A percentile compares a stretch with the other conserved stretches of the same genome.
Evolutionary conservation across 1,140 invertebrate genomes (phyloP).

Genomic region (Anadara kagoshimensis): DNA sequence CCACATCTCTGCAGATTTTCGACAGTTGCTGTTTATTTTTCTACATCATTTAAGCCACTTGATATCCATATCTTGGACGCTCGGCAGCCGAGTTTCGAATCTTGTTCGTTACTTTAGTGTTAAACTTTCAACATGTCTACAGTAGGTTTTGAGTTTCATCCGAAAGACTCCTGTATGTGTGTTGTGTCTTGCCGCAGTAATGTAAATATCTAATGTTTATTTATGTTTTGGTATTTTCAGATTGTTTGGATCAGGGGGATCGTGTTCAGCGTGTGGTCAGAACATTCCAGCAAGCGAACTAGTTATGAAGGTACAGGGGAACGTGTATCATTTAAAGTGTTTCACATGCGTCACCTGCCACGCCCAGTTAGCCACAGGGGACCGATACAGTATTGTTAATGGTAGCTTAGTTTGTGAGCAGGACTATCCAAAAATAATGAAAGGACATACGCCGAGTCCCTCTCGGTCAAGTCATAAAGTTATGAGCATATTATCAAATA

Average conservation of each 20-base stretch:
- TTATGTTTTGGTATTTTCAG: constrained; percentile 79
- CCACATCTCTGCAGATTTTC: too few species aligned
- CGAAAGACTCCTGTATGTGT: too few species aligned
- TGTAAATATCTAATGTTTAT: too few species aligned
- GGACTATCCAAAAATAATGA: constrained; percentile 93
- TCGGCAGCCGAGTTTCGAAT: too few species aligned
- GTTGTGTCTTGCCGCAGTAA: too few species aligned
- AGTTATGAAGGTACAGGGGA: constrained; percentile 84
- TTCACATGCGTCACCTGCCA: constrained; percentile 95
- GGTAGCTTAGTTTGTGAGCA: constrained; percentile 91
- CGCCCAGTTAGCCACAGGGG: constrained; percentile 87
- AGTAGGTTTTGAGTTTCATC: too few species aligned
- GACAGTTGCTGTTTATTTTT: too few species aligned
- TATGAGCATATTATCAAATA: too few species aligned
- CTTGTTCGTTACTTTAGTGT: too few species aligned
- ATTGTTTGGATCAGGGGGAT: constrained; percentile 90
- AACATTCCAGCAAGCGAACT: constrained; percentile 92
- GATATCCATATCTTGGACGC: too few species aligned
- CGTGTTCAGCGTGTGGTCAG: constrained; percentile 91
- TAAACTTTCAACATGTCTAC: too few species aligned
- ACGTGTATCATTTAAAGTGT: constrained; percentile 93
- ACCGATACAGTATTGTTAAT: constrained; percentile 91
- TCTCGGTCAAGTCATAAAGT: constrained; percentile 20
- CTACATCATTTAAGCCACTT: too few species aligned
- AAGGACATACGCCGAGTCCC: constrained; percentile 70